phyloP scores from a whole-genome alignment of 2,888 invertebrate genomes.

The Pseudoips prasinana region DNA sequence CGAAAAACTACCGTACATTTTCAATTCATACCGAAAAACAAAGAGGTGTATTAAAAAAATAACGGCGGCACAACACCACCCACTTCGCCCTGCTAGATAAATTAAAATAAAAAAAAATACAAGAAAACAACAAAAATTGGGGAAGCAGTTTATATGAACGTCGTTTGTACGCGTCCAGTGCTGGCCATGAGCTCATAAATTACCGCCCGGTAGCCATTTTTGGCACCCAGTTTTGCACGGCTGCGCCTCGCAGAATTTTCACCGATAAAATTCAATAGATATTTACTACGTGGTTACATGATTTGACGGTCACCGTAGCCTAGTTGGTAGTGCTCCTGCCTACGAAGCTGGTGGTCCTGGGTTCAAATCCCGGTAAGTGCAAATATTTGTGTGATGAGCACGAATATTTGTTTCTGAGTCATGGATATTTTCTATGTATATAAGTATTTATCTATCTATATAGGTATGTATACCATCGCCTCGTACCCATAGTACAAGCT shows the following conservation, averaged over 20 bases:
- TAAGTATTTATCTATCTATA: too few species aligned
- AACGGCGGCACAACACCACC: slow-evolving; percentile 33
- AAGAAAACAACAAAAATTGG: slow-evolving; percentile 41
- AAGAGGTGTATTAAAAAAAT: slow-evolving; percentile 31
- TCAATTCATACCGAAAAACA: slow-evolving; percentile 27
- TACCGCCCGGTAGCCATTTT: slow-evolving; percentile 43
- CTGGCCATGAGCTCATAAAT: slow-evolving; percentile 46
- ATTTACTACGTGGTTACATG: too few species aligned
- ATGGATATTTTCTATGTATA: too few species aligned
- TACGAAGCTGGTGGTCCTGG: too few species aligned
- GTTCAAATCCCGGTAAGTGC: too few species aligned
- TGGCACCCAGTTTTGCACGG: slow-evolving; percentile 43
- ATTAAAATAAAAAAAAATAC: slow-evolving; percentile 48
- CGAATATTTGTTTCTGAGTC: too few species aligned
- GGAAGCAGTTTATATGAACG: slow-evolving; percentile 51
- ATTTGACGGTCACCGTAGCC: too few species aligned
- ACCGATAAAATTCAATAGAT: slow-evolving; percentile 38
- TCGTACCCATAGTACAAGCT: too few species aligned
- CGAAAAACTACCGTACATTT: slow-evolving; percentile 10
- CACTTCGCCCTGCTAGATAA: slow-evolving; percentile 50
- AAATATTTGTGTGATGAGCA: too few species aligned
- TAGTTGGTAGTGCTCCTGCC: too few species aligned
- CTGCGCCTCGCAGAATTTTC: slow-evolving; percentile 35
- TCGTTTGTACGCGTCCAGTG: slow-evolving; percentile 46
- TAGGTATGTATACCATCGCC: too few species aligned